Evolutionary conservation across 2,113 vertebrate species (phyloP).

Genomic region (Chlorodrepanis virens): DNA sequence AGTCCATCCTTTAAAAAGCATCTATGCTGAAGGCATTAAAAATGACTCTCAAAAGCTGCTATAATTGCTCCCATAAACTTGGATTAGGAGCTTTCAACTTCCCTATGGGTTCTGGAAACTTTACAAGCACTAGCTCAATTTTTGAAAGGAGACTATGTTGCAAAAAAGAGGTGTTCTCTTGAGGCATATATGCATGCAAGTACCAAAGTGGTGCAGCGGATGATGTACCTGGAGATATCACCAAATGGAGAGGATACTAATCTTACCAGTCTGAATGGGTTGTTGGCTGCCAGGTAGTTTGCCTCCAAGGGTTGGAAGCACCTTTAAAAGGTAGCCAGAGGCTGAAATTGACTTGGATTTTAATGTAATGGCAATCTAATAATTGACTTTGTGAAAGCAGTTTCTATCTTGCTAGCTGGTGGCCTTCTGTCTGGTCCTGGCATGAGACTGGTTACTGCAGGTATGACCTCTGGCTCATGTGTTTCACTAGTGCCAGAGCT

Average conservation of each 20-base stretch:
- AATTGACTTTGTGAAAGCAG: not conserved
- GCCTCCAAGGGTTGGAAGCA: not conserved
- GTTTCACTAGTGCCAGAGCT: not conserved
- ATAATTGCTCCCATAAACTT: conserved; percentile 10
- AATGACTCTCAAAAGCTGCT: not conserved
- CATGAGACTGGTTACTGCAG: not conserved
- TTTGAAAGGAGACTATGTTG: not conserved
- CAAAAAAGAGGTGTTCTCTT: not conserved
- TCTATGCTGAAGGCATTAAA: not conserved
- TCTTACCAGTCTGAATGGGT: not conserved
- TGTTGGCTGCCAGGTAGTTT: not conserved
- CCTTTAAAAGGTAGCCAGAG: not conserved
- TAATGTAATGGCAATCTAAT: not conserved
- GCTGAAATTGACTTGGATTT: not conserved
- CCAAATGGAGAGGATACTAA: not conserved
- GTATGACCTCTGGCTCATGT: not conserved
- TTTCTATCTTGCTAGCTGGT: not conserved
- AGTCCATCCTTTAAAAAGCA: not conserved
- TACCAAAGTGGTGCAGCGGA: not conserved
- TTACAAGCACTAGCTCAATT: not conserved
- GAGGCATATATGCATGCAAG: accelerated
- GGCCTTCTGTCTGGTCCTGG: not conserved
- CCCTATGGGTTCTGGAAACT: not conserved
- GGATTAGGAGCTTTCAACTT: conserved; percentile 2
- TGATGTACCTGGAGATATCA: not conserved